These are phyloP conservation scores for Harpegnathos saltator DNA, from an alignment of 1,140 invertebrate species.

Conservation along the genomic window DNA sequence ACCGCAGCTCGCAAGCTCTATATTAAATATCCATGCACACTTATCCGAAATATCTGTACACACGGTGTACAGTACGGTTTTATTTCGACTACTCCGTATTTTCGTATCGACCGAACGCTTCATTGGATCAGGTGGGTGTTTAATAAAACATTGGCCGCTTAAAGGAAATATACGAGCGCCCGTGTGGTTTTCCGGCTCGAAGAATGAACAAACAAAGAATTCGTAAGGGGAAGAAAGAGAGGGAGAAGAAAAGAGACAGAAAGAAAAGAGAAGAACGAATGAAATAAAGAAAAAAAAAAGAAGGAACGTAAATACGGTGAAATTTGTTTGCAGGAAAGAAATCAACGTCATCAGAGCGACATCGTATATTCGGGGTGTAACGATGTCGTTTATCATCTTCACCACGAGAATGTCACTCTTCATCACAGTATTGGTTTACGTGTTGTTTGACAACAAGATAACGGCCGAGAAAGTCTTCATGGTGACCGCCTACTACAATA, in stretches of 20 bases:
- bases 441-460: constrained; percentile 88
- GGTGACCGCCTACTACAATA: constrained; percentile 91
- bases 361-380: constrained; percentile 89
- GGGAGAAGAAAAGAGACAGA: too few relatives aligned
- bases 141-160: too few relatives aligned
- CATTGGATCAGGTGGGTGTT: neutral
- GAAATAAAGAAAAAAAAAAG: neutral
- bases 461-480: constrained; percentile 92
- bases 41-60: neutral
- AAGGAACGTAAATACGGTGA: neutral
- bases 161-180: too few relatives aligned
- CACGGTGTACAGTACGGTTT: too few relatives aligned
- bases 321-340: constrained; percentile 86
- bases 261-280: neutral
- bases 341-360: constrained; percentile 89
- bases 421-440: constrained; percentile 91
- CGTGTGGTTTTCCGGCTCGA: neutral
- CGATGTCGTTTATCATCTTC: constrained; percentile 90
- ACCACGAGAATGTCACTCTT: constrained; percentile 93
- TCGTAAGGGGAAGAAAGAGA: neutral
- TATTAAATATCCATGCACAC: neutral
- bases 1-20: too few relatives aligned
- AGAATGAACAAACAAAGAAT: neutral
- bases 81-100: neutral
- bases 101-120: neutral